phyloP scores from a whole-genome alignment of 2,113 vertebrate species.

The Pteronura brasiliensis region DNA sequence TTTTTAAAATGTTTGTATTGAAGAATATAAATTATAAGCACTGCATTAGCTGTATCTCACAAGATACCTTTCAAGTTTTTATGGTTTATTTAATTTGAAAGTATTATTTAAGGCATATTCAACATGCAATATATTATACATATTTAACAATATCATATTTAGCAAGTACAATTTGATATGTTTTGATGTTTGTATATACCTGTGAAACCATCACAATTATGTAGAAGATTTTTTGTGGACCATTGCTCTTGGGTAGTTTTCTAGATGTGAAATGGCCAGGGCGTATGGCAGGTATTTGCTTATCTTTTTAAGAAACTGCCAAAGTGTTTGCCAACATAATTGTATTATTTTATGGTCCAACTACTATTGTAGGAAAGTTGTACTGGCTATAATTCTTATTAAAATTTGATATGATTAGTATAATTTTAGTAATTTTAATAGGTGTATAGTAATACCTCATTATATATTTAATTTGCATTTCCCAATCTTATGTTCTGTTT shows the following conservation, averaged over 20 bases:
- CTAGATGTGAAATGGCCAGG: background rate
- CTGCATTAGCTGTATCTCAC: background rate
- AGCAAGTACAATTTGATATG: background rate
- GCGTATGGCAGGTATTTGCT: background rate
- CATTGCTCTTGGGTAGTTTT: background rate
- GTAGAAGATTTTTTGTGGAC: background rate
- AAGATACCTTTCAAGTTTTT: background rate
- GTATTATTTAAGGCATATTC: background rate
- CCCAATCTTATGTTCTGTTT: background rate
- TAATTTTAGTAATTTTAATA: background rate
- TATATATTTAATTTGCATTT: background rate
- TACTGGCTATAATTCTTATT: background rate
- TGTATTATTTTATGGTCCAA: background rate
- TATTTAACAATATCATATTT: background rate
- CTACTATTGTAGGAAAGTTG: background rate
- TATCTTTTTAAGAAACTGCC: background rate
- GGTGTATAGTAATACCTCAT: background rate
- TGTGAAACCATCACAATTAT: background rate
- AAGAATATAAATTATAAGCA: background rate
- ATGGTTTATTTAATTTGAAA: background rate
- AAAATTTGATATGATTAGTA: background rate
- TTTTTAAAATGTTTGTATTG: background rate
- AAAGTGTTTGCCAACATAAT: background rate
- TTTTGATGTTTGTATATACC: background rate
- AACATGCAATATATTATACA: background rate